A percentile compares a stretch with the other conserved stretches of the same genome.
These are phyloP conservation scores for Anarrhichthys ocellatus DNA, from an alignment of 2,113 vertebrate species.

Conservation along the genomic window DNA sequence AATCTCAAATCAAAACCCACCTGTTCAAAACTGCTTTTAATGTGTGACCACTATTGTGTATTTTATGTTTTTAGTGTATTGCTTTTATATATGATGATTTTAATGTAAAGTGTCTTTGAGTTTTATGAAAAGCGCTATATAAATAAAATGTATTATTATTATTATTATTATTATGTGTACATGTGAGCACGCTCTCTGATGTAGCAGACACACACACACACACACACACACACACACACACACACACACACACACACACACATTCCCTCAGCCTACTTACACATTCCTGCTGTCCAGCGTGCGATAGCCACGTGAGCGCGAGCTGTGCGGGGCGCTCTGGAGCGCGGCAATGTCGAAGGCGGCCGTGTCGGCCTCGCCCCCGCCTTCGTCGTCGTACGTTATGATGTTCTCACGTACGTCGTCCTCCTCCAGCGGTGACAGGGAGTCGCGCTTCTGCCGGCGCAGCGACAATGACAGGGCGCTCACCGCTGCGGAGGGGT, in stretches of 20 bases:
- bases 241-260: constrained; percentile 10
- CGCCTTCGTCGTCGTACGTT: constrained; percentile 91
- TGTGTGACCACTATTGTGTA: too few relatives aligned
- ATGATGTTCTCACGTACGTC: constrained; percentile 94
- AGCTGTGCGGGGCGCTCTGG: constrained; percentile 85
- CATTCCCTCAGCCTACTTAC: constrained; percentile 66
- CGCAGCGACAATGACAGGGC: constrained; percentile 88
- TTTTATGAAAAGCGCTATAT: too few relatives aligned
- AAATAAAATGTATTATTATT: too few relatives aligned
- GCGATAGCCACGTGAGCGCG: constrained; percentile 79
- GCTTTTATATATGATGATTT: too few relatives aligned
- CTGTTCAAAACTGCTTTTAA: too few relatives aligned
- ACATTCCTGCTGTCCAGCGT: constrained; percentile 85
- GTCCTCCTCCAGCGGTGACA: constrained; percentile 90
- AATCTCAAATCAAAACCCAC: too few relatives aligned
- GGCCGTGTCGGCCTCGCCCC: constrained; percentile 92
- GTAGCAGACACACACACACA: constrained; percentile 3
- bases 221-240: constrained; percentile 7
- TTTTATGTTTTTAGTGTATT: too few relatives aligned
- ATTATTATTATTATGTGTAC: too few relatives aligned
- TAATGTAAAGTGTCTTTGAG: too few relatives aligned
- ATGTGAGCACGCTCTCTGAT: not conserved
- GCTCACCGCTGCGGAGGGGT: constrained; percentile 70
- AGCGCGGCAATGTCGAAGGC: constrained; percentile 93
- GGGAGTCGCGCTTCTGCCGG: constrained; percentile 88